phyloP scores from a whole-genome alignment of 2,113 vertebrate species.

The Pterophyllum scalare region DNA sequence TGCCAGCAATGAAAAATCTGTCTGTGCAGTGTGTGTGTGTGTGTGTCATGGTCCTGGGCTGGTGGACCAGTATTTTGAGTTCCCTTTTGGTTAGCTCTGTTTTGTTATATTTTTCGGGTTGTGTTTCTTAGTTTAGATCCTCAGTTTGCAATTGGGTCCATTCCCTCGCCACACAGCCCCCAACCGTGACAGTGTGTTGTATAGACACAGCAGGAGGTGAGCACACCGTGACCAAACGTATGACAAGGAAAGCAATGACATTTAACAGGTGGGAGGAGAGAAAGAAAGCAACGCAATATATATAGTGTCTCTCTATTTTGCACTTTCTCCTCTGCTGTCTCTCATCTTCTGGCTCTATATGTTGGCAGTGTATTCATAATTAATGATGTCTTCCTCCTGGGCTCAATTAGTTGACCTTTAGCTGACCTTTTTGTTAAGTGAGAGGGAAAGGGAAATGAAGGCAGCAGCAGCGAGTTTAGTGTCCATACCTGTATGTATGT shows the following conservation, averaged over 20 bases:
- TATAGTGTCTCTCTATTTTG: not conserved
- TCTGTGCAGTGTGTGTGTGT: not conserved
- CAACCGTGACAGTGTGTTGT: too few relatives aligned
- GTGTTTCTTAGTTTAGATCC: too few relatives aligned
- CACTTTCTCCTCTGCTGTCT: conserved; percentile 3
- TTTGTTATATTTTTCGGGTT: too few relatives aligned
- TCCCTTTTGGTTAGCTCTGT: too few relatives aligned
- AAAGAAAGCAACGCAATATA: conserved; percentile 3
- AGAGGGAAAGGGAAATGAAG: conserved; percentile 4
- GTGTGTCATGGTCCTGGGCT: too few relatives aligned
- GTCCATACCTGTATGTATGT: not conserved
- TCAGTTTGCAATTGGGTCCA: too few relatives aligned
- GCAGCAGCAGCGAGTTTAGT: not conserved
- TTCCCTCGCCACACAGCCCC: too few relatives aligned
- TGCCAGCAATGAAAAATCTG: not conserved
- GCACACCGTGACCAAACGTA: not conserved
- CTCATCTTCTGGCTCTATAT: not conserved
- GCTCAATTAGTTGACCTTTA: conserved; percentile 20
- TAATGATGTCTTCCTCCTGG: conserved; percentile 23
- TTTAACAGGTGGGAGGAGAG: conserved; percentile 39
- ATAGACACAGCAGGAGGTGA: not conserved
- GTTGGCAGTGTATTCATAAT: conserved; percentile 35
- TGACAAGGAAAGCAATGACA: conserved; percentile 50
- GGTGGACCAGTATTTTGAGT: too few relatives aligned
- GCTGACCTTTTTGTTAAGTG: conserved; percentile 34